Conservation (phyloP, 2,797 vertebrate genomes). For the Sarcoramphus papa region DNA sequence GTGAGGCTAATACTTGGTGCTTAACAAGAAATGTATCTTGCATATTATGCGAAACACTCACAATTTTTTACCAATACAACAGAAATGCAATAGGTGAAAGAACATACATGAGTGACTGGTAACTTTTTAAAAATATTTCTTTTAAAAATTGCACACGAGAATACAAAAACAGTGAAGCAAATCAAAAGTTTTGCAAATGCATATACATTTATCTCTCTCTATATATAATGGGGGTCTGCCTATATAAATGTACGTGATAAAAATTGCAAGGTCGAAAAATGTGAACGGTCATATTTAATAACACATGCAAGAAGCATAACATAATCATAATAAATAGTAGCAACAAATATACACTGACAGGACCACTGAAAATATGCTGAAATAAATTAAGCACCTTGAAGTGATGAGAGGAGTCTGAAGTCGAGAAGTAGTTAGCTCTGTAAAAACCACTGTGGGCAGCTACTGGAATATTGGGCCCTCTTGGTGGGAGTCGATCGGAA, state of each 20-base stretch:
- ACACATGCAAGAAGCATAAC: neutral
- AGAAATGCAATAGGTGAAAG: constrained; percentile 7
- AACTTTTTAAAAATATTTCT: constrained; percentile 7
- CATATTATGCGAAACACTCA: neutral
- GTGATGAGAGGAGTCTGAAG: neutral
- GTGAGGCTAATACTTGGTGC: neutral
- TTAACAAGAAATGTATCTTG: neutral
- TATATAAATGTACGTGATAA: neutral
- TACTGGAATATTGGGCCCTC: neutral
- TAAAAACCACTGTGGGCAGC: neutral
- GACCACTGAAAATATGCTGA: neutral
- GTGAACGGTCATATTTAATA: neutral
- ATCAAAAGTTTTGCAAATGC: neutral
- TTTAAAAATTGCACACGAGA: constrained; percentile 32
- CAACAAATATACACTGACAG: neutral
- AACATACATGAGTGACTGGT: neutral
- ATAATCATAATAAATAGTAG: constrained; percentile 34
- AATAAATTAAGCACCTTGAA: constrained; percentile 32
- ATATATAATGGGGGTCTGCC: neutral
- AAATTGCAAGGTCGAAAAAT: neutral
- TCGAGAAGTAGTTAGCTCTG: neutral
- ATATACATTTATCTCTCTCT: neutral
- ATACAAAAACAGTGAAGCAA: constrained; percentile 46
- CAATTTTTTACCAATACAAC: constrained; percentile 4
- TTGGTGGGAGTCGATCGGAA: neutral